phyloP scores from a whole-genome alignment of 2,113 vertebrate species.

The Prietella phreatophila region DNA sequence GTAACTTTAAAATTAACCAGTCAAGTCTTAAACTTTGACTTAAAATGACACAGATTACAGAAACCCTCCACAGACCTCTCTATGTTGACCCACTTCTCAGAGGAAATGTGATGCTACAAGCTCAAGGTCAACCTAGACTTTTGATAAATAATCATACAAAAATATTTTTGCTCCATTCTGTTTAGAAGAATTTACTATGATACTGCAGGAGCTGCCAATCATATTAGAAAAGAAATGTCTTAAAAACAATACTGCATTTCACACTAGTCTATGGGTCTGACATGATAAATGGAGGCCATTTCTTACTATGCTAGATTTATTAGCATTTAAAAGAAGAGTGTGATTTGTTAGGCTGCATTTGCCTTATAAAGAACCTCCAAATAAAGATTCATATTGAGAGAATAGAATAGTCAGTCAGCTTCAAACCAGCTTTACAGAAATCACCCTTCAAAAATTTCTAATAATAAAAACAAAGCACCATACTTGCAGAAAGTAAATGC shows the following conservation, averaged over 20 bases:
- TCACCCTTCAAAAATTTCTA: neutral
- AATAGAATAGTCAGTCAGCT: neutral
- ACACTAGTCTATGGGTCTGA: neutral
- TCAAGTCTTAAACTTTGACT: neutral
- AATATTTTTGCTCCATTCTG: neutral
- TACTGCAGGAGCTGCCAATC: neutral
- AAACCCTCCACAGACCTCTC: neutral
- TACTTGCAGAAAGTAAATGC: neutral
- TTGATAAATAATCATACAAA: neutral
- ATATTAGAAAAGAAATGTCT: neutral
- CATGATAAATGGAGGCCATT: neutral
- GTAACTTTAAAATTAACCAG: neutral
- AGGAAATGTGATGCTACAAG: neutral
- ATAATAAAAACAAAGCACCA: neutral
- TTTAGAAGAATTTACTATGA: neutral
- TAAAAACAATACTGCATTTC: neutral
- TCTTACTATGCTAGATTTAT: slow-evolving; percentile 24
- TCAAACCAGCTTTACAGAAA: neutral
- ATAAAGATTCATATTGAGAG: neutral
- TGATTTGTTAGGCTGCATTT: slow-evolving; percentile 11
- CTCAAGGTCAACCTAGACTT: neutral
- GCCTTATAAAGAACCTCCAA: neutral
- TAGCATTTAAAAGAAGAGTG: slow-evolving; percentile 27
- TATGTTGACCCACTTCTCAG: neutral
- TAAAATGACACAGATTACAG: neutral